Base-by-base conservation (phyloP, 1,140 invertebrate genomes). In the Drosophila pseudoananassae region DNA sequence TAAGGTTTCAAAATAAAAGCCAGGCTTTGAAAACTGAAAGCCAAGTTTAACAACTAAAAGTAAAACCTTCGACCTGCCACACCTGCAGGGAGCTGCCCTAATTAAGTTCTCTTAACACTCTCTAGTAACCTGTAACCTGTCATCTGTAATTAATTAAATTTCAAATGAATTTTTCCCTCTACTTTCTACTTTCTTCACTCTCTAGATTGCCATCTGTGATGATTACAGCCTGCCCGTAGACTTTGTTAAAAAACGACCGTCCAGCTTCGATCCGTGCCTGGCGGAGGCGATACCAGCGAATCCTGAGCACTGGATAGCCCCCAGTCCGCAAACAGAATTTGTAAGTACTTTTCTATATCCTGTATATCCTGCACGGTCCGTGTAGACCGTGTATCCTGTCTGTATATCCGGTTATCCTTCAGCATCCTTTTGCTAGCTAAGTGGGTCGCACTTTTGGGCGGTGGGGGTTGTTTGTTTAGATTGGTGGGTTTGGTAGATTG, bases 181-280 rank as follows among this genome's bases (percentile, higher is more conserved):
- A 9, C 7, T 12, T 17, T 36, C n/a, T 56, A 6, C 9, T 3
- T 10, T 31, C 12, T 45, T 74, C 10, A 55, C 7, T 66, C n/a
- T 38, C n/a, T 36, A 96, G 96, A 94, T 96, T 66, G 94, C 95
- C 47, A 93, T 96, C 64, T 96, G 95, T 91, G 96, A 96, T 80
- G 96, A 96, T 88, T 96, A 96, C 92, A 96, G 95, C 93, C 92
- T 96, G 52, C 96, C 96, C 20, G 95, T 96, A 66, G 96, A 96
- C 89, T 96, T 96, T 91, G 94, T 96, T 66, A 94, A 94, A 90
- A 93, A 93, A 92, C 92, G 94, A 87, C 94, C 94, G 58, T 93
- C 93, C 69, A 94, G 94, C 85, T 93, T 94, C 57, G 93, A 93
- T 79, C 91, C 93, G 54, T 93, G 92, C 84, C 90, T 94, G 63